Conservation (phyloP, 2,797 vertebrate genomes). For the Echeneis naucrates region DNA sequence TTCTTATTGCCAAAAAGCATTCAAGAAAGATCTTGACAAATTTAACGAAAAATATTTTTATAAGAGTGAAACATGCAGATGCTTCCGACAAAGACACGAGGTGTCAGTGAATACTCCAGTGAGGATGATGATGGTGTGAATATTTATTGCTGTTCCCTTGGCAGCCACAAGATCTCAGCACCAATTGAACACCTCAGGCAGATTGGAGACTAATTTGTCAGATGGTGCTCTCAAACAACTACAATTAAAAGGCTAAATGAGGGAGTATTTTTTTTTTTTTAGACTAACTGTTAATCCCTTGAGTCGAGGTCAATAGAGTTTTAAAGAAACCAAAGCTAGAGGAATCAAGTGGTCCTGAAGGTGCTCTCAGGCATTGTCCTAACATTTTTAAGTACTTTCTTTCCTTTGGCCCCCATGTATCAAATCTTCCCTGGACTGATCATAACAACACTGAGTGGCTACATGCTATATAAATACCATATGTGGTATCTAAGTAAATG, state of each 20-base stretch:
- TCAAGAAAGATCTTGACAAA: neutral
- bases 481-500: neutral
- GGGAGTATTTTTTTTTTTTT: neutral
- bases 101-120: neutral
- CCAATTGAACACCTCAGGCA: neutral
- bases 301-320: neutral
- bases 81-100: neutral
- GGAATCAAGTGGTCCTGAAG: neutral
- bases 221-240: neutral
- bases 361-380: neutral
- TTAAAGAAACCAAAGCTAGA: neutral
- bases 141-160: neutral
- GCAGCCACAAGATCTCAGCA: neutral
- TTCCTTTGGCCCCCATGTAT: neutral
- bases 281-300: neutral
- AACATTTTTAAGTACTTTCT: neutral
- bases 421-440: neutral
- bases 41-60: neutral
- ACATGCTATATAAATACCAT: neutral
- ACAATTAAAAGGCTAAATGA: conserved; percentile 11
- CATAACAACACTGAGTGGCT: neutral
- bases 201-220: neutral
- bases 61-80: neutral
- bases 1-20: neutral
- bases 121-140: neutral